A percentile compares a stretch with the other conserved stretches of the same genome.
Evolutionary conservation across 2,888 invertebrate species (phyloP).

Genomic region (Drepanosiphum platanoidis): DNA sequence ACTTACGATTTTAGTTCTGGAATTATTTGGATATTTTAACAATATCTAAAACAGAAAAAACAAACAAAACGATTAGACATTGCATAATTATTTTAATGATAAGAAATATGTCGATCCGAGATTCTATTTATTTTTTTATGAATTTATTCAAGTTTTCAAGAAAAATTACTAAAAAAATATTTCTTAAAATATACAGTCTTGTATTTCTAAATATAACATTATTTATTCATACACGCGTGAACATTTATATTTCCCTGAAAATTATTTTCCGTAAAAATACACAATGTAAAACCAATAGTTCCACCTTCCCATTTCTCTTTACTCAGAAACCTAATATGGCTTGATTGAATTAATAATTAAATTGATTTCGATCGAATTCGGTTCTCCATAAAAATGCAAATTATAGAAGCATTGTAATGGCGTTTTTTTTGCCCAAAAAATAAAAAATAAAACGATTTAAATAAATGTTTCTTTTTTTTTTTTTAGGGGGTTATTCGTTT

Average conservation of each 20-base stretch:
- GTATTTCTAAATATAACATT: not conserved
- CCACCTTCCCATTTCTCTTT: no score
- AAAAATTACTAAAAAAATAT: no score
- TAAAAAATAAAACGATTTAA: no score
- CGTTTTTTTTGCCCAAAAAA: not conserved
- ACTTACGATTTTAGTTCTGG: constrained; percentile 1
- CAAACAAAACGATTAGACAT: no score
- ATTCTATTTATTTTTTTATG: no score
- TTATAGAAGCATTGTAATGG: not conserved
- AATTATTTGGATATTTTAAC: not conserved
- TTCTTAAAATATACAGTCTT: not conserved
- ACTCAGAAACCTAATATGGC: not conserved
- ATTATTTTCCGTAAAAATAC: not conserved
- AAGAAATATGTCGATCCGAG: no score
- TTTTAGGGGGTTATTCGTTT: no score
- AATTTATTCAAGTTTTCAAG: no score
- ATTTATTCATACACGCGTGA: no score
- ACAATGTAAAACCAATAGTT: not conserved
- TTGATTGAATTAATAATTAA: not conserved
- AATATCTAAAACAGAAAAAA: not conserved
- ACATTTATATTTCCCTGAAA: not conserved
- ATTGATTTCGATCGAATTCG: not conserved
- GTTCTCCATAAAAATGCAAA: not conserved
- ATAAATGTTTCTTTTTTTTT: not conserved
- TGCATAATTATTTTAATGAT: not conserved